Evolutionary conservation across 1,140 invertebrate species (phyloP).

Genomic region (Zeugodacus cucurbitae): DNA sequence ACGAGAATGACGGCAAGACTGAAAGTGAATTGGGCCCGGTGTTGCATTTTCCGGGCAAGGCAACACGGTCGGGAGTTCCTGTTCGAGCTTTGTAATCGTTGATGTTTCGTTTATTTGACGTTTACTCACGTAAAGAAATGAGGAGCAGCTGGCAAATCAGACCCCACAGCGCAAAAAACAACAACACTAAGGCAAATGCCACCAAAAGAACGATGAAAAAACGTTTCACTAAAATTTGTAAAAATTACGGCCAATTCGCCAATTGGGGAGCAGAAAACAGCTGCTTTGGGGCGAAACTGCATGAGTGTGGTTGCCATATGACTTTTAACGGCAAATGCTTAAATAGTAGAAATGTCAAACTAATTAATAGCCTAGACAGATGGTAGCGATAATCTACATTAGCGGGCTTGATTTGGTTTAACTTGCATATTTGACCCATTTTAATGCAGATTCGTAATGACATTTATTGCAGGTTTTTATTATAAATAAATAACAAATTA

Average conservation of each 20-base stretch:
- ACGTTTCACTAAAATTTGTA: neutral
- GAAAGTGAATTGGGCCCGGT: neutral
- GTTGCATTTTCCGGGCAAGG: constrained; percentile 14
- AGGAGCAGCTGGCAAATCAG: neutral
- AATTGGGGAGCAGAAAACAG: neutral
- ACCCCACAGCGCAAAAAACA: neutral
- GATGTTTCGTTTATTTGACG: neutral
- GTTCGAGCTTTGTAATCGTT: neutral
- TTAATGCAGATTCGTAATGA: no score
- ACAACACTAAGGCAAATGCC: neutral
- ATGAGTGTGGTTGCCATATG: neutral
- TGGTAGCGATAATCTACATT: no score
- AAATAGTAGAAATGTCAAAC: no score
- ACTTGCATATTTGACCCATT: no score
- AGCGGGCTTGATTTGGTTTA: no score
- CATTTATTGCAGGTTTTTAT: no score
- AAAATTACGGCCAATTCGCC: neutral
- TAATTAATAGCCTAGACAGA: no score
- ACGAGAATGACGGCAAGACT: constrained; percentile 27
- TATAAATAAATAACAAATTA: neutral
- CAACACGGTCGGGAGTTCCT: neutral
- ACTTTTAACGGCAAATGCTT: neutral
- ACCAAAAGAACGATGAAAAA: neutral
- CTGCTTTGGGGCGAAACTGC: neutral
- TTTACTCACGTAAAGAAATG: neutral